phyloP scores from a whole-genome alignment of 1,140 invertebrate species.

The Luehdorfia chinensis region DNA sequence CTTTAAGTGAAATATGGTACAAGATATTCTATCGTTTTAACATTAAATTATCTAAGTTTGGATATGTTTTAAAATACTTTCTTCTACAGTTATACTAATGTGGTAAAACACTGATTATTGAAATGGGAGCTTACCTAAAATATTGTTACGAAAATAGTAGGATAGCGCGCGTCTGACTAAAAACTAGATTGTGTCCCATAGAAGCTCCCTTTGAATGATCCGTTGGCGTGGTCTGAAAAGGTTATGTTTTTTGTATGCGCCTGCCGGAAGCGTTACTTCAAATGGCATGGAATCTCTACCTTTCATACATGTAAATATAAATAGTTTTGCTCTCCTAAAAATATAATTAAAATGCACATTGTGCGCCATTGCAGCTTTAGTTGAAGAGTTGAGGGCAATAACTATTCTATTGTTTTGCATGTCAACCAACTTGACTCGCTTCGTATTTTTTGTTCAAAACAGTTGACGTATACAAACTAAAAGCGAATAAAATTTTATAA shows the following conservation, averaged over 20 bases:
- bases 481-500: conserved; percentile 19
- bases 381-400: conserved; percentile 42
- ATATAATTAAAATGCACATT: conserved; percentile 74
- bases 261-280: conserved; percentile 56
- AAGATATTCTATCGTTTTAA: conserved; percentile 44
- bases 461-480: conserved; percentile 7
- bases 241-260: conserved; percentile 59
- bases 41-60: conserved; percentile 33
- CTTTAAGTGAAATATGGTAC: conserved; percentile 49
- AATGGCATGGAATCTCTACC: conserved; percentile 49
- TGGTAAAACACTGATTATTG: too few species aligned
- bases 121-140: conserved; percentile 22
- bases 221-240: conserved; percentile 44
- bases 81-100: too few species aligned
- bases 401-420: conserved; percentile 56
- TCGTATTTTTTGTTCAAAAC: conserved; percentile 16
- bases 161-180: background rate
- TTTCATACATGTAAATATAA: conserved; percentile 66
- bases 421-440: conserved; percentile 18
- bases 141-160: conserved; percentile 15
- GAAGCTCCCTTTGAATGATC: conserved; percentile 45
- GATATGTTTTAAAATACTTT: too few species aligned
- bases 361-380: conserved; percentile 33
- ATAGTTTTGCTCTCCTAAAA: conserved; percentile 70
- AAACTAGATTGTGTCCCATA: conserved; percentile 31